Conservation (phyloP, 2,888 invertebrate genomes). For the Dugesia japonica region DNA sequence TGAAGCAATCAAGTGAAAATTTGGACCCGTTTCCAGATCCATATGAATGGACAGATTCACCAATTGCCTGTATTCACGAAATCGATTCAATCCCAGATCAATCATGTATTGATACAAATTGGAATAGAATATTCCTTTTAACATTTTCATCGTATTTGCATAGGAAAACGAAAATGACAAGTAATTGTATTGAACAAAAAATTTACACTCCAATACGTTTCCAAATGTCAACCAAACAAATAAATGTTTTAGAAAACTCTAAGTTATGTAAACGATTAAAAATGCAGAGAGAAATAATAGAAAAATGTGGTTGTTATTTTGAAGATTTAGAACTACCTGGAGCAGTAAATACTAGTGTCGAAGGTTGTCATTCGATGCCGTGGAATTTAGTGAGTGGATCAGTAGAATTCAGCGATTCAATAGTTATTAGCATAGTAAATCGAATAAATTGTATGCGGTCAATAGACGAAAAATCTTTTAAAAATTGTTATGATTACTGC, state of each 20-base stretch:
- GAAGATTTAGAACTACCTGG: background rate
- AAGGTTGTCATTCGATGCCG: background rate
- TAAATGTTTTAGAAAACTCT: background rate
- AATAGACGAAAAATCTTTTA: background rate
- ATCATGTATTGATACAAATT: background rate
- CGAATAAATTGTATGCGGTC: background rate
- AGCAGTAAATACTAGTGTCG: background rate
- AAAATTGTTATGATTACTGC: background rate
- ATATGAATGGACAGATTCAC: background rate
- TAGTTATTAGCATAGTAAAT: background rate
- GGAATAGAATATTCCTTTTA: background rate
- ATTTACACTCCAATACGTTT: background rate
- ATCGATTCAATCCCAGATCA: background rate
- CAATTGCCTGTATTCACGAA: background rate
- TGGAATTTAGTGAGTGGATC: background rate
- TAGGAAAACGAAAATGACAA: background rate
- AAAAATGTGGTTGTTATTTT: background rate
- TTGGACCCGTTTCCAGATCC: background rate
- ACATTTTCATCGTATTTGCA: background rate
- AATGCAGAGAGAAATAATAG: background rate
- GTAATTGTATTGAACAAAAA: background rate
- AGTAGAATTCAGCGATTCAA: background rate
- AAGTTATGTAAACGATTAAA: slow-evolving; percentile 1
- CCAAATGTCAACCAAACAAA: background rate
- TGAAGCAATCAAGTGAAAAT: background rate